These are phyloP conservation scores for Platichthys stellatus DNA, from an alignment of 2,113 vertebrate genomes.

Conservation along the genomic window DNA sequence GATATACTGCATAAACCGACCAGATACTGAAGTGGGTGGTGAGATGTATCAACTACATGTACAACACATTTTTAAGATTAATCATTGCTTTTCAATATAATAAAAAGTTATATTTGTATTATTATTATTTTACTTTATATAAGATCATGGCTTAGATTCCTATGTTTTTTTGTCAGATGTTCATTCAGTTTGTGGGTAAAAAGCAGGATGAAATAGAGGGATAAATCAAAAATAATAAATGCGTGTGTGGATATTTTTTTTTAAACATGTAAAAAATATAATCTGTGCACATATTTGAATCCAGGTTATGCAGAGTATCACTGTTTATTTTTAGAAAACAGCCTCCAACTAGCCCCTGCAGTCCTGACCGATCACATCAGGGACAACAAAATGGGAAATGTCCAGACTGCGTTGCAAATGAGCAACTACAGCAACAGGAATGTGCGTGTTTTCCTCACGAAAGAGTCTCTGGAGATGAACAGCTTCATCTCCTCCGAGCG, in stretches of 20 bases:
- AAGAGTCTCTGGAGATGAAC: conserved; percentile 52
- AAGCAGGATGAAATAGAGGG: neutral
- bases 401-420: conserved; percentile 40
- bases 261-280: neutral
- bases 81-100: too few species aligned
- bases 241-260: neutral
- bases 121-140: too few species aligned
- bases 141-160: neutral
- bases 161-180: neutral
- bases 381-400: conserved; percentile 61
- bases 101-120: too few species aligned
- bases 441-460: conserved; percentile 55
- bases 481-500: conserved; percentile 46
- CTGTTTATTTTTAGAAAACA: neutral
- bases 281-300: neutral
- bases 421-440: conserved; percentile 72
- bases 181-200: neutral
- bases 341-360: conserved; percentile 1
- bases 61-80: too few species aligned
- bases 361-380: neutral
- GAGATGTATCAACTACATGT: too few species aligned
- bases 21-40: too few species aligned
- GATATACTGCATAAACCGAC: neutral
- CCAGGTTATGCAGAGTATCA: neutral
- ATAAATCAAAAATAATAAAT: neutral